A percentile compares a stretch with the other conserved stretches of the same genome.
Evolutionary conservation across 2,888 invertebrate species (phyloP).

Genomic region (Agrotis exclamationis): DNA sequence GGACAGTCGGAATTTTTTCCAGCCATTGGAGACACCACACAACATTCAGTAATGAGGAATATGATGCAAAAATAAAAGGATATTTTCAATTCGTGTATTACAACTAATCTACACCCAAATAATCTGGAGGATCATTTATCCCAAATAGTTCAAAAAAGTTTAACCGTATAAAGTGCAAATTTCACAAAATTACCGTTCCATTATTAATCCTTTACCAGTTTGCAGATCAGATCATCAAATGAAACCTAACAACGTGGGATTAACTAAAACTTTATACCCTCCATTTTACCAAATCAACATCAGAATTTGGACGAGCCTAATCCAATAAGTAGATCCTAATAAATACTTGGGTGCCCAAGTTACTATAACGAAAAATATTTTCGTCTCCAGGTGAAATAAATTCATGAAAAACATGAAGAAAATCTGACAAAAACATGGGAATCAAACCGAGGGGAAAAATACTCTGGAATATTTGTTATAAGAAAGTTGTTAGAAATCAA

Average conservation of each 20-base stretch:
- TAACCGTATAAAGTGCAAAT: not conserved
- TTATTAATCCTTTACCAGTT: constrained; percentile 7
- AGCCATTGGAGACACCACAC: too few relatives aligned
- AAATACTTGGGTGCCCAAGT: not conserved
- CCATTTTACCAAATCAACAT: constrained; percentile 38
- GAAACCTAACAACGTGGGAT: constrained; percentile 12
- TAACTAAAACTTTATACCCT: constrained; percentile 35
- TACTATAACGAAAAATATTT: constrained; percentile 42
- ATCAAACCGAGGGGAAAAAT: constrained; percentile 23
- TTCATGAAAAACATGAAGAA: constrained; percentile 46
- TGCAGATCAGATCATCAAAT: constrained; percentile 23
- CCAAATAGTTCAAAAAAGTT: not conserved
- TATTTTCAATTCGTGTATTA: too few relatives aligned
- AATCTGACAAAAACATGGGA: constrained; percentile 35
- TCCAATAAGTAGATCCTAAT: constrained; percentile 25
- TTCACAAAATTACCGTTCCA: constrained; percentile 1
- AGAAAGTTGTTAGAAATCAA: constrained; percentile 21
- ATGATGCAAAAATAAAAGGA: too few relatives aligned
- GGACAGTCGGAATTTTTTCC: too few relatives aligned
- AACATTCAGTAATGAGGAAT: too few relatives aligned
- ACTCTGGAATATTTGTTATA: constrained; percentile 29
- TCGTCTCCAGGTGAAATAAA: constrained; percentile 29
- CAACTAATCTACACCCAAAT: not conserved
- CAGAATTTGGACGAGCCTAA: constrained; percentile 10
- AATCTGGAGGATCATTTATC: too few relatives aligned